Conservation (phyloP, 2,888 invertebrate species). For the Hemistola chrysoprasaria region DNA sequence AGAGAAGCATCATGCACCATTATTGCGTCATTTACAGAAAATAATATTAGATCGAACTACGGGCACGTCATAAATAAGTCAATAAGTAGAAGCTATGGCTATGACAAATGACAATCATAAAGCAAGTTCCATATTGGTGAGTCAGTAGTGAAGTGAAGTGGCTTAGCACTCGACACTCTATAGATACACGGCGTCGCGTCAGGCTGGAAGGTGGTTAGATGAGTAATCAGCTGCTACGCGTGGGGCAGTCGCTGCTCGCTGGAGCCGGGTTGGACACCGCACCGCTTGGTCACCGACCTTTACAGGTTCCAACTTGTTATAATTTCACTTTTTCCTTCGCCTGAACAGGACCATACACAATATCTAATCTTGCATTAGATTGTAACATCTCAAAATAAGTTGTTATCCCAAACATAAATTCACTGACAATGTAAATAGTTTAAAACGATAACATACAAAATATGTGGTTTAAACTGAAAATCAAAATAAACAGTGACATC, state of each 20-base stretch:
- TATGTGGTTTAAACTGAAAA: neutral
- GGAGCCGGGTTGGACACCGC: slow-evolving; percentile 36
- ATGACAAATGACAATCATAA: slow-evolving; percentile 22
- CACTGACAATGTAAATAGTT: no score
- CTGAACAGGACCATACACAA: slow-evolving; percentile 30
- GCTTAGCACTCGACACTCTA: slow-evolving; percentile 23
- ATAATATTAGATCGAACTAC: slow-evolving; percentile 2
- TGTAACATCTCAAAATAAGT: no score
- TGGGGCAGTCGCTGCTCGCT: slow-evolving; percentile 58
- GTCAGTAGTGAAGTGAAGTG: slow-evolving; percentile 36
- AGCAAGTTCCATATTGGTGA: slow-evolving; percentile 36
- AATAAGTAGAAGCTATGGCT: slow-evolving; percentile 13
- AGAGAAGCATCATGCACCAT: no score
- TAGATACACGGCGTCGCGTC: no score
- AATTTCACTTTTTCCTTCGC: slow-evolving; percentile 74
- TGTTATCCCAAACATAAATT: no score
- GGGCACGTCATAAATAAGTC: neutral
- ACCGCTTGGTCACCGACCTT: slow-evolving; percentile 71
- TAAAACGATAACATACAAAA: no score
- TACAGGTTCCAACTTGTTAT: slow-evolving; percentile 76
- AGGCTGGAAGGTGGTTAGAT: slow-evolving; percentile 51
- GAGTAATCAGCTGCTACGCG: slow-evolving; percentile 60
- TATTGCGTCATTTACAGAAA: no score
- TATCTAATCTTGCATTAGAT: no score
- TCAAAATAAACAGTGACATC: slow-evolving; percentile 13